Base-by-base conservation (phyloP, 2,797 vertebrate genomes). In the Gadopsis marmoratus region DNA sequence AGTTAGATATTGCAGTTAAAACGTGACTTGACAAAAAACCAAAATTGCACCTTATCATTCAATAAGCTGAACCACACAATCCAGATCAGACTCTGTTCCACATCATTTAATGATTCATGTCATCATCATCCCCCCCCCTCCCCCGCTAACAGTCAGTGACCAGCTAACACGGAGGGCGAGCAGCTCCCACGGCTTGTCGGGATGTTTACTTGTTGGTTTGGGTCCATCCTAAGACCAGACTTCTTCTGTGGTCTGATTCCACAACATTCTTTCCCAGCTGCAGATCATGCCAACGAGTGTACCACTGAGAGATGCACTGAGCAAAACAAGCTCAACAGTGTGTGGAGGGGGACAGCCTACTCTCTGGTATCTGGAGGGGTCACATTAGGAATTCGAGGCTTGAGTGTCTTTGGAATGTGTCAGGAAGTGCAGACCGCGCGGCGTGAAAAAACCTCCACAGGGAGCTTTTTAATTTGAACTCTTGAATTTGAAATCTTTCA, bases 361-460 rank as follows among this genome's bases (percentile, higher is more conserved):
- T 71, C 64, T 23, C 59, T 79, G 74, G 43, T 71, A 67, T 90
- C 79, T 84, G 65, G 61, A 82, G 60, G 79, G 71, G 76, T 88
- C 80, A 48, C 69, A 48, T 83, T 55, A 75, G 84, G 89, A 91
- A 90, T 89, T 74, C 45, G 12, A 73, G 23, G 55, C 74, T 86
- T 89, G 86, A 91, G 91, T 88, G 79, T 90, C 70, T 82, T 78
- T 79, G 91, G 91, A 93, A 93, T 93, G 84, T 81, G 67, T 90
- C 84, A 82, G 91, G 84, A 91, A 90, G 85, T 79, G 64, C 7
- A 21, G 74, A 78, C 68, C 74, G 51, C 67, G 76, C 61, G 23
- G 70, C 70, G 78, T 75, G 75, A 78, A 71, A 61, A 83, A 82
- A 69, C 54, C 58, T 58, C 81, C 45, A 60, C 85, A 76, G 90